Base-by-base conservation (phyloP, 2,888 invertebrate genomes). In the Prosapia bicincta region DNA sequence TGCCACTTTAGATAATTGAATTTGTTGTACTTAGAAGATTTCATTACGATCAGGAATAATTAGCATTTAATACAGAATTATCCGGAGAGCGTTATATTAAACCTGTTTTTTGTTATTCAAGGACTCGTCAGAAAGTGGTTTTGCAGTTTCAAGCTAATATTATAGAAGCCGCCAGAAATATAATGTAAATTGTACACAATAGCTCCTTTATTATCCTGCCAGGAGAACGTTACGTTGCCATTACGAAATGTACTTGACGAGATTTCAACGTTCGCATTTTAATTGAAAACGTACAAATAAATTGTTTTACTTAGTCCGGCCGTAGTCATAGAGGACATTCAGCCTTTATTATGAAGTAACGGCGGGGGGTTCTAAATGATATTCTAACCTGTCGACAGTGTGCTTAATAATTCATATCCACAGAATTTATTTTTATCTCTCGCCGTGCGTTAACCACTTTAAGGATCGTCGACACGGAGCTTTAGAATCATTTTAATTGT, bases 321-420 rank as follows among this genome's bases (percentile, higher is more conserved):
- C 38, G 38, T 38, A 38, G 38, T 38, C 10, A 15, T 38, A 13
- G 38, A 9, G 38, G 10, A 3, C 20, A 20, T 54, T 20, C 54
- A 54, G 54, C 54, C 20, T 54, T 54, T 54, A 54, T 20, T 54
- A 54, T 54, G n/a, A 2, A n/a, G 20, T 54, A 20, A 20, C 54
- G 54, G 54, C 54, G 54, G 54, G 54, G 54, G 54, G n/a, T n/a
- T n/a, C 54, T 54, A 54, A 54, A 54, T 54, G 54, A 54, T 54
- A 54, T 54, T 54, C 54, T 20, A 20, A 54, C 54, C 54, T 54
- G 54, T 54, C 54, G 54, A 54, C 54, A 54, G 20, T 54, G 54
- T 54, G 54, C 54, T 54, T 54, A 20, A 20, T 54, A 54, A 54
- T 54, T 54, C 54, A 54, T 54, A 20, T 54, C 20, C 54, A 9